Evolutionary conservation across 2,797 vertebrate genomes (phyloP).

Genomic region (Ciconia nigra): DNA sequence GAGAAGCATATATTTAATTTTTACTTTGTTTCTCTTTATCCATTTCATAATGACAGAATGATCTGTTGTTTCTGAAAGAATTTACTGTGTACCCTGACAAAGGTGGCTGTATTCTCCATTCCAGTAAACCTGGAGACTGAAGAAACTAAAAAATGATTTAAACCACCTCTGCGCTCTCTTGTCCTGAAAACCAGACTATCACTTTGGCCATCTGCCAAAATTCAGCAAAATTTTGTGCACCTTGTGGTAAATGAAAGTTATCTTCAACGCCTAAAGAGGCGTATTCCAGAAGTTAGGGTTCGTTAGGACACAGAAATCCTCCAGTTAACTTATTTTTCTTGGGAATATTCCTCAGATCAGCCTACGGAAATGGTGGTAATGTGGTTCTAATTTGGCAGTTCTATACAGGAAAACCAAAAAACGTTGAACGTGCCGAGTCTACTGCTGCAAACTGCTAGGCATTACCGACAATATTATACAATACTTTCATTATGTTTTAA

Average conservation of each 20-base stretch:
- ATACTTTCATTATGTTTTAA: slow-evolving; percentile 26
- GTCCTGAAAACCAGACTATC: neutral
- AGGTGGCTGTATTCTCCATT: neutral
- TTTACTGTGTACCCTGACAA: neutral
- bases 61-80: slow-evolving; percentile 56
- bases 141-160: neutral
- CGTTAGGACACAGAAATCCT: neutral
- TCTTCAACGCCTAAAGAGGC: neutral
- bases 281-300: neutral
- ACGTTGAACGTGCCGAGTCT: neutral
- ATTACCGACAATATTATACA: neutral
- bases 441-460: neutral
- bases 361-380: neutral
- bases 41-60: neutral
- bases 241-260: neutral
- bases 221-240: neutral
- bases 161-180: neutral
- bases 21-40: slow-evolving; percentile 5
- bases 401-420: neutral
- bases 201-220: neutral
- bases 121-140: neutral
- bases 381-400: neutral
- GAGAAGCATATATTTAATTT: slow-evolving; percentile 31
- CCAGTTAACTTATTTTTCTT: neutral
- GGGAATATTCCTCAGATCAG: neutral